A percentile compares a stretch with the other conserved stretches of the same genome.
Evolutionary conservation across 2,113 vertebrate species (phyloP).

Genomic region (Apistogramma diplotaenia): DNA sequence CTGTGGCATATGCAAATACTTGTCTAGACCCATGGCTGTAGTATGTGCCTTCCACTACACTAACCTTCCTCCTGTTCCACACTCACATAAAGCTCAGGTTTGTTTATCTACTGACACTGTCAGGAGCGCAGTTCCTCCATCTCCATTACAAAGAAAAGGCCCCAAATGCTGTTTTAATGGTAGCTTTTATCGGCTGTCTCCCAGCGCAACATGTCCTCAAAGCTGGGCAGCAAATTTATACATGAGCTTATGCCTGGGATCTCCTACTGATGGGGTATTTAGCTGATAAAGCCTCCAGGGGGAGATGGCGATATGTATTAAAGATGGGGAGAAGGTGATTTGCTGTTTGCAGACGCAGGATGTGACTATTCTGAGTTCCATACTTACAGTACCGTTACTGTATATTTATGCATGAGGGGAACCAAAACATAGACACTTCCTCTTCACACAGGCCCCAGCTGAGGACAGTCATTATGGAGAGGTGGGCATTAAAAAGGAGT

Average conservation of each 20-base stretch:
- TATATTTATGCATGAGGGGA: constrained; percentile 33
- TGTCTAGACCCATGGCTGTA: background rate
- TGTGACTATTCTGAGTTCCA: constrained; percentile 50
- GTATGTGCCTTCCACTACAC: background rate
- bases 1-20: background rate
- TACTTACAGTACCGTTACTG: background rate
- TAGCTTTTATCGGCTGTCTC: constrained; percentile 49
- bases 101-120: constrained; percentile 40
- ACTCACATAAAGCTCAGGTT: background rate
- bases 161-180: constrained; percentile 54
- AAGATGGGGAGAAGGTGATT: constrained; percentile 51
- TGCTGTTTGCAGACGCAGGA: constrained; percentile 38
- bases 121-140: constrained; percentile 38
- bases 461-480: constrained; percentile 14
- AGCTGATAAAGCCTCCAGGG: constrained; percentile 53
- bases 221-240: constrained; percentile 37
- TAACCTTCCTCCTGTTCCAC: background rate
- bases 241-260: constrained; percentile 43
- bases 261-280: constrained; percentile 50
- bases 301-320: constrained; percentile 51
- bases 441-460: background rate
- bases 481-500: constrained; percentile 34
- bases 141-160: constrained; percentile 57
- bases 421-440: constrained; percentile 14
- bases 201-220: background rate